These are phyloP conservation scores for Drosophila rubida DNA, from an alignment of 2,888 invertebrate genomes.

Conservation along the genomic window DNA sequence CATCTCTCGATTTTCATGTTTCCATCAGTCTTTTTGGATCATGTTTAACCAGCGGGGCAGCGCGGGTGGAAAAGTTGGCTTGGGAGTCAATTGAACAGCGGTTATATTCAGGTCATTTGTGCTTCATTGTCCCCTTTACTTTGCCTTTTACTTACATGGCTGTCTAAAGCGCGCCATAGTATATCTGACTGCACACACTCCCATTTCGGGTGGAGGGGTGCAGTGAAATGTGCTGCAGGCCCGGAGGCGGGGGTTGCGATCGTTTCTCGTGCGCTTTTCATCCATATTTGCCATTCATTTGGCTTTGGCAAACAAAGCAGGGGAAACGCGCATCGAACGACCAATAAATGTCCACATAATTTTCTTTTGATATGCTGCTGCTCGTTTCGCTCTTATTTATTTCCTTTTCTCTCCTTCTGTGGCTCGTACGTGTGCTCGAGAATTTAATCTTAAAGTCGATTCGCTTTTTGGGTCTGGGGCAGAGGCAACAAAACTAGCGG, in stretches of 20 bases:
- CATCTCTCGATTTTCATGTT: neutral
- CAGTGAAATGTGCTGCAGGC: slow-evolving; percentile 14
- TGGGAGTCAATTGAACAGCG: slow-evolving; percentile 50
- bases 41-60: neutral
- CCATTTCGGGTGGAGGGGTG: slow-evolving; percentile 12
- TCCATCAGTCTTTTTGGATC: neutral
- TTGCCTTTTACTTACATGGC: slow-evolving; percentile 36
- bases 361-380: slow-evolving; percentile 7
- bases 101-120: slow-evolving; percentile 67
- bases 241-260: slow-evolving; percentile 33
- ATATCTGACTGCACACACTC: neutral
- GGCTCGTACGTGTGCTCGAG: slow-evolving; percentile 7
- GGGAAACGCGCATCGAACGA: slow-evolving; percentile 32
- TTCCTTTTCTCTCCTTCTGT: slow-evolving; percentile 1
- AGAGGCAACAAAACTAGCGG: slow-evolving; percentile 15
- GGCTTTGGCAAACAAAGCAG: slow-evolving; percentile 59
- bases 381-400: neutral
- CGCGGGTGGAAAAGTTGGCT: neutral
- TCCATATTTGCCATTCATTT: slow-evolving; percentile 67
- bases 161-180: slow-evolving; percentile 52
- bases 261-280: slow-evolving; percentile 58
- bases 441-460: slow-evolving; percentile 48
- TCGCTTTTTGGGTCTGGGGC: neutral
- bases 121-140: slow-evolving; percentile 55
- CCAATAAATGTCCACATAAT: slow-evolving; percentile 64